Evolutionary conservation across 2,797 vertebrate genomes (phyloP), one percentile per base, ranked within the genome.

Genomic region (Pagetopsis macropterus): DNA sequence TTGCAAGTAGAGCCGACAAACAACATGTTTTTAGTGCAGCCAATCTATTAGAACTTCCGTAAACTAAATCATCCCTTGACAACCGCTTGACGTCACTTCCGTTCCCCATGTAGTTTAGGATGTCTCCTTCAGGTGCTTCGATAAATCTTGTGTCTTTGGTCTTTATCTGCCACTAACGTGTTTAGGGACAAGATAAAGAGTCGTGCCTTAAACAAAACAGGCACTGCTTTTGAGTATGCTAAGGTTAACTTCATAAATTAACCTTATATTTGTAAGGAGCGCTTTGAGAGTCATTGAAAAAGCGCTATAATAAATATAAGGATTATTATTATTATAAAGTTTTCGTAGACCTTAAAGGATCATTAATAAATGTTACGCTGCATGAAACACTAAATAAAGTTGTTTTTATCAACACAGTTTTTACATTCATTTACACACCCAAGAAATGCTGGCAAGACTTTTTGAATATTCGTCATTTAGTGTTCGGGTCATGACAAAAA

Each of bases 21-120:
- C 5, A 3, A 3, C 41, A 9, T 9, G 31, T 23, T 54, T 1
- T 0, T 3, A 46, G 13, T 12, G 33, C 9, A 14, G 27, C 33
- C 1, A 12, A 7, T 9, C 1, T 11, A 31, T 11, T 2, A 59
- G 11, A 15, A 73, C 79, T 85, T 91, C 89, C 84, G 77, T 88
- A 70, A 85, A 90, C 83, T 74, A 62, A 68, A 81, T 43, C 43
- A 4, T 78, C 62, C 21, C 88, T 62, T 89, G 80, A 87, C 87
- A 86, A 90, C 89, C 19, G 2, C 2, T 3, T 63, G 60, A 49
- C 81, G 76, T 66, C 21, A 70, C n/a, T 37, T 37, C 33, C 33
- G 33, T 21, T 9, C 48, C 11, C 48, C 9, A 21, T 49, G 9
- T 15, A 27, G 0, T 60, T 31, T 45, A 1, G 11, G 1, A 10